Evolutionary conservation across 2,797 vertebrate species (phyloP).

Genomic region (Zenarchopterus dispar): DNA sequence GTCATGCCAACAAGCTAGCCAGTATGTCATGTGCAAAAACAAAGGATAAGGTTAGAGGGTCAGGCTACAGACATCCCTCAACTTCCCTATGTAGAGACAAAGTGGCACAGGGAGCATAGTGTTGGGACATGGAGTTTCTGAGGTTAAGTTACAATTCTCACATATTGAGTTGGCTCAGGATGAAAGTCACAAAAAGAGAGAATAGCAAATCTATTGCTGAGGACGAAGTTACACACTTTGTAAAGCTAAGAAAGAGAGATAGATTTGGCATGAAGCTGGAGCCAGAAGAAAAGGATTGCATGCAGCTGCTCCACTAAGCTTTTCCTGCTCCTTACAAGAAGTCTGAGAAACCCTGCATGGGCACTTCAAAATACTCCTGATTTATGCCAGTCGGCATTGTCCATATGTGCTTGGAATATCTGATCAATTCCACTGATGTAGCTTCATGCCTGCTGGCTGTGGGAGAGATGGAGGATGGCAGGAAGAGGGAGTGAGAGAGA

Average conservation of each 20-base stretch:
- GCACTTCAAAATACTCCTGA: conserved; percentile 73
- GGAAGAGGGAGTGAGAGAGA: conserved; percentile 16
- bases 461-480: conserved; percentile 24
- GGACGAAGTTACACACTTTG: conserved; percentile 43
- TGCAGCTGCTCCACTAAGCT: conserved; percentile 44
- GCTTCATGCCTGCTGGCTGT: conserved; percentile 33
- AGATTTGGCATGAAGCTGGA: conserved; percentile 42
- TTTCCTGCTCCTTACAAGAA: conserved; percentile 48
- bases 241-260: conserved; percentile 47
- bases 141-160: conserved; percentile 41
- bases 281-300: conserved; percentile 38
- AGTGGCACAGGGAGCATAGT: conserved; percentile 16
- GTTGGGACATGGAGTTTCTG: conserved; percentile 21
- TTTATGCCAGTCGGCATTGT: conserved; percentile 69
- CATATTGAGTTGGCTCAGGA: conserved; percentile 39
- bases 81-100: conserved; percentile 29
- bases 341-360: conserved; percentile 60
- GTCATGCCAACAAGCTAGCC: conserved; percentile 72
- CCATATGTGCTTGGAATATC: conserved; percentile 75
- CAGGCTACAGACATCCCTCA: conserved; percentile 32
- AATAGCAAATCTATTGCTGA: conserved; percentile 25
- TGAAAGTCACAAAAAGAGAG: conserved; percentile 32
- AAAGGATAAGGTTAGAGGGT: conserved; percentile 34
- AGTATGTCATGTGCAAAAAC: conserved; percentile 41
- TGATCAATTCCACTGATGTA: conserved; percentile 66